Conservation (phyloP, 2,888 invertebrate genomes). For the Panzeria rudis region DNA sequence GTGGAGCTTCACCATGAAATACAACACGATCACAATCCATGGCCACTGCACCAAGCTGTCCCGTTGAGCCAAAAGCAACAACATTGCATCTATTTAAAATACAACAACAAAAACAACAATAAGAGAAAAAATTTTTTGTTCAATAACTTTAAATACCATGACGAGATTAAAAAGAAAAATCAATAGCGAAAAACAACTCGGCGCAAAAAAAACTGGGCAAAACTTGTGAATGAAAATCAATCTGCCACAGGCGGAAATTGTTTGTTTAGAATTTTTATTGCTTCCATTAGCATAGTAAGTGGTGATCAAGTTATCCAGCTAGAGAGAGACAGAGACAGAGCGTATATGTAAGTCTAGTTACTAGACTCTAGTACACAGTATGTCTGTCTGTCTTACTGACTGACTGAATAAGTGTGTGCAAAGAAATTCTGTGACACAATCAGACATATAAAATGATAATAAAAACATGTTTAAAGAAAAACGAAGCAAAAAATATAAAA, state of each 20-base stretch:
- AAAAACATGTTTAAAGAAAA: constrained; percentile 12
- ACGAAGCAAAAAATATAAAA: neutral
- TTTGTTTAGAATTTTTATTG: constrained; percentile 70
- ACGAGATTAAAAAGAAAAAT: constrained; percentile 17
- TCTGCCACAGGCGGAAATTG: constrained; percentile 70
- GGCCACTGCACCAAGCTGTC: constrained; percentile 85
- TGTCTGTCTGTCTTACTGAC: constrained; percentile 6
- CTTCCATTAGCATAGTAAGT: constrained; percentile 69
- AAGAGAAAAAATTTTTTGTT: constrained; percentile 43
- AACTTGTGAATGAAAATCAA: constrained; percentile 68
- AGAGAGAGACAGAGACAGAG: neutral
- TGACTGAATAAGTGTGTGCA: constrained; percentile 16
- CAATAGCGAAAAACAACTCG: constrained; percentile 6
- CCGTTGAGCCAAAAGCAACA: constrained; percentile 84
- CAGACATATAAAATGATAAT: constrained; percentile 29
- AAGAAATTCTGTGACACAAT: constrained; percentile 59
- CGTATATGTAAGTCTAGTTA: no score
- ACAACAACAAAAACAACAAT: constrained; percentile 77
- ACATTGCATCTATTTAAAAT: constrained; percentile 84
- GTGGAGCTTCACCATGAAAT: constrained; percentile 90
- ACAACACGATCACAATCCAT: constrained; percentile 94
- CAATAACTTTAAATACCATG: constrained; percentile 32
- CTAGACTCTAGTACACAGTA: no score
- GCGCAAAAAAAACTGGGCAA: constrained; percentile 4
- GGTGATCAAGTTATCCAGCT: constrained; percentile 26